Percentiles rank a stretch among this genome's conserved stretches.
phyloP scores from a whole-genome alignment of 2,113 vertebrate species.

The Ramphastos sulfuratus region DNA sequence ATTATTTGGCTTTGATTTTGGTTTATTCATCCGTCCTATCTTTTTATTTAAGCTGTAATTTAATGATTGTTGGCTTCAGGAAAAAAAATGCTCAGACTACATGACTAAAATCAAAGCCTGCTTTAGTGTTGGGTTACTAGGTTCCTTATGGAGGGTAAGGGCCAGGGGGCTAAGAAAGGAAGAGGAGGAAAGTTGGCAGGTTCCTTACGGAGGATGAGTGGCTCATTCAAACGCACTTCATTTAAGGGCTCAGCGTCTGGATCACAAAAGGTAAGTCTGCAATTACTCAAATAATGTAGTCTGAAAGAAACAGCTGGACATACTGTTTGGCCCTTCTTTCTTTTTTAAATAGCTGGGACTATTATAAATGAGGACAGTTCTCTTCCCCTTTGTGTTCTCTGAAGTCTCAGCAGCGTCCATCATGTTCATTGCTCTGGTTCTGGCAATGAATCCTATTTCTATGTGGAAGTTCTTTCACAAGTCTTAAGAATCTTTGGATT shows the following conservation, averaged over 20 bases:
- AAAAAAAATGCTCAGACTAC: not conserved
- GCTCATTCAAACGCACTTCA: conserved; percentile 86
- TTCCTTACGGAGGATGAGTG: conserved; percentile 77
- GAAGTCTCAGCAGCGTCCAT: not conserved
- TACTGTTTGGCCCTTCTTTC: not conserved
- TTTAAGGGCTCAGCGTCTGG: conserved; percentile 89
- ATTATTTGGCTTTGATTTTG: conserved; percentile 1
- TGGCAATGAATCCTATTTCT: not conserved
- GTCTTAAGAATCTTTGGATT: not conserved
- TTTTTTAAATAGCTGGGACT: not conserved
- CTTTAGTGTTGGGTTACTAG: conserved; percentile 6
- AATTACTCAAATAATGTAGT: not conserved
- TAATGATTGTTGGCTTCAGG: not conserved
- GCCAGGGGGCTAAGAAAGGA: conserved; percentile 56
- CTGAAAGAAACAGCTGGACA: not conserved
- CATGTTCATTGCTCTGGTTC: not conserved
- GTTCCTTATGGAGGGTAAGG: conserved; percentile 69
- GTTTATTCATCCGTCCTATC: not conserved
- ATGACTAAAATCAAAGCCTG: conserved; percentile 19
- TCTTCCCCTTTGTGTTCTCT: not conserved
- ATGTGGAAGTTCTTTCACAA: not conserved
- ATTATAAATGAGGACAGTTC: not conserved
- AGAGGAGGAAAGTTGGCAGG: conserved; percentile 46
- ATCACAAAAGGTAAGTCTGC: conserved; percentile 91
- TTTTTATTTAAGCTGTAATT: not conserved